phyloP scores from a whole-genome alignment of 1,140 invertebrate genomes.

The Ditylenchus dipsaci region DNA sequence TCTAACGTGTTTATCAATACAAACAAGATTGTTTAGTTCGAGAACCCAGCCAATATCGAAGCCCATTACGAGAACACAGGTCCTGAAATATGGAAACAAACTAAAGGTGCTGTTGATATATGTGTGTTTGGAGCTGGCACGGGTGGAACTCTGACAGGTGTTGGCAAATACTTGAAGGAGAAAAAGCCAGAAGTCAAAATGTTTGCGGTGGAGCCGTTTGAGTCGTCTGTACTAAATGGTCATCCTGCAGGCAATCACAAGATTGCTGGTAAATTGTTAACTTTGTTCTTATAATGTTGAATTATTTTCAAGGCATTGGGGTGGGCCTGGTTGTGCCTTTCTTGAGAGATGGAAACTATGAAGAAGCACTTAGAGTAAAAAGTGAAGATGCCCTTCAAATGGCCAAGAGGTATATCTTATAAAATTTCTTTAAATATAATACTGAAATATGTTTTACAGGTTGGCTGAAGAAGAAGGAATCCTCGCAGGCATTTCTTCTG shows the following conservation, averaged over 20 bases:
- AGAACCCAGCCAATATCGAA: conserved; percentile 49
- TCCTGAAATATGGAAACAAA: conserved; percentile 56
- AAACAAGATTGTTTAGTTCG: conserved; percentile 42
- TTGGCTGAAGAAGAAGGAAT: conserved; percentile 5
- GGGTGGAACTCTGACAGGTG: conserved; percentile 53
- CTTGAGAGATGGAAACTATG: conserved; percentile 40
- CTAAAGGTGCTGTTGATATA: conserved; percentile 50
- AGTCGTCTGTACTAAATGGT: conserved; percentile 49
- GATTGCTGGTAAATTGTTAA: conserved; percentile 46
- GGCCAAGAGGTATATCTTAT: no score
- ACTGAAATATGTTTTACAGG: no score
- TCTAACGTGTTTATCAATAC: background rate
- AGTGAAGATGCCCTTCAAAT: conserved; percentile 57
- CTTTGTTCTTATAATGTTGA: background rate
- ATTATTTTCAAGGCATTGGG: conserved; percentile 37
- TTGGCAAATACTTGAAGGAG: conserved; percentile 44
- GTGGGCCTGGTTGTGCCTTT: conserved; percentile 50
- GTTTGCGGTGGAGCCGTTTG: conserved; percentile 55
- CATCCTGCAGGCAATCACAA: conserved; percentile 42
- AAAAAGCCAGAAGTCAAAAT: conserved; percentile 46
- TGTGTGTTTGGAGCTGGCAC: conserved; percentile 55
- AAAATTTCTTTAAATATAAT: no score
- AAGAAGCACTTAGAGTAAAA: conserved; percentile 35
- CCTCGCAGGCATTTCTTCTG: conserved; percentile 49
- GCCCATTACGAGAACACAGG: conserved; percentile 54